A percentile compares a stretch with the other conserved stretches of the same genome.
Conservation (phyloP, 2,113 vertebrate species). For the Salvelinus fontinalis region DNA sequence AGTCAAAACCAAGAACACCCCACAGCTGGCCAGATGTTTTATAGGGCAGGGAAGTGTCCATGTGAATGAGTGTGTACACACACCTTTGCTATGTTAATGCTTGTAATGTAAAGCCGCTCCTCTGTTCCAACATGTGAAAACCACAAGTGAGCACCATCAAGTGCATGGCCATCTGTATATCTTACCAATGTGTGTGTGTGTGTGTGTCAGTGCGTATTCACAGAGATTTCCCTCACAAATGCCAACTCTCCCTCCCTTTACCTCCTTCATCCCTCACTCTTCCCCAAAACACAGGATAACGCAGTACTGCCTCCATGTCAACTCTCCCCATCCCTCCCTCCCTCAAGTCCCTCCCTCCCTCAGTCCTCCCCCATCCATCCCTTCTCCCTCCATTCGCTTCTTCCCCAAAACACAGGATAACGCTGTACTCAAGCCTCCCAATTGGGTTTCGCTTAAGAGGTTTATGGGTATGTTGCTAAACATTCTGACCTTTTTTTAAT, state of each 20-base stretch:
- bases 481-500: slow-evolving; percentile 83
- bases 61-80: background rate
- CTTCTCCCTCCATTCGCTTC: slow-evolving; percentile 48
- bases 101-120: background rate
- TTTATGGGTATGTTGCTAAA: slow-evolving; percentile 82
- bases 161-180: background rate
- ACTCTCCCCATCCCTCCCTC: slow-evolving; percentile 48
- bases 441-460: slow-evolving; percentile 81
- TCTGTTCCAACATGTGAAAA: too few species aligned
- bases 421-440: slow-evolving; percentile 68
- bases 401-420: slow-evolving; percentile 73
- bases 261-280: slow-evolving; percentile 28
- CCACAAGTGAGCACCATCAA: background rate
- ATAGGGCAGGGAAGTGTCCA: background rate
- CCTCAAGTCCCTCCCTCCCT: too few species aligned
- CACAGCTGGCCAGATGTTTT: background rate
- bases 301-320: slow-evolving; percentile 66
- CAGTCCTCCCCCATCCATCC: slow-evolving; percentile 58
- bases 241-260: slow-evolving; percentile 58
- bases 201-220: slow-evolving; percentile 9
- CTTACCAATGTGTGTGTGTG: slow-evolving; percentile 11
- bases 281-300: slow-evolving; percentile 69
- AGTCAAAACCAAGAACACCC: too few species aligned
- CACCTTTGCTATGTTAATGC: too few species aligned
- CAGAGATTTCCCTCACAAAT: slow-evolving; percentile 64